Percentiles rank a stretch among this genome's conserved stretches.
Conservation (phyloP, 2,113 vertebrate species). For the Mormyrus lacerda region DNA sequence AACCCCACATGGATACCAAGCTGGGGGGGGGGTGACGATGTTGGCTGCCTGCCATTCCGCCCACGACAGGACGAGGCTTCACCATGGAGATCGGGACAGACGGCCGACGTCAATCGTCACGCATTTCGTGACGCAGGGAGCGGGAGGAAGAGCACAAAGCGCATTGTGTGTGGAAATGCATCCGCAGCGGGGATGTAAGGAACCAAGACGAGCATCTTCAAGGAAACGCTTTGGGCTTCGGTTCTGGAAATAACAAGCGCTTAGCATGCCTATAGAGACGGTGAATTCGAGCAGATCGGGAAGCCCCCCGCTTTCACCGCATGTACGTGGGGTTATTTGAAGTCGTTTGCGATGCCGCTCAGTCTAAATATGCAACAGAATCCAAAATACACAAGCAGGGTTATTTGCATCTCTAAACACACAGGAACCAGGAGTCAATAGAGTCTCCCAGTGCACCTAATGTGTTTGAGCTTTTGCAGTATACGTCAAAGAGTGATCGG, state of each 20-base stretch:
- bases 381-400: slow-evolving; percentile 8
- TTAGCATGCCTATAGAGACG: not conserved
- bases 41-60: not conserved
- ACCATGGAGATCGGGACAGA: not conserved
- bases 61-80: not conserved
- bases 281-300: not conserved
- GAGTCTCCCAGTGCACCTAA: not conserved
- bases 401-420: slow-evolving; percentile 23
- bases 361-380: not conserved
- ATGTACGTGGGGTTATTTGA: not conserved
- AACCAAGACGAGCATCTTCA: not conserved
- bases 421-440: slow-evolving; percentile 21
- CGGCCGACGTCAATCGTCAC: not conserved
- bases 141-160: not conserved
- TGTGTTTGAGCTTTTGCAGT: not conserved
- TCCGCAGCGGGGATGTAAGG: not conserved
- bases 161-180: not conserved
- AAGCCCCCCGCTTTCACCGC: not conserved
- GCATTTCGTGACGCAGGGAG: not conserved
- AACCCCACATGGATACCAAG: not conserved
- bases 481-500: not conserved
- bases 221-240: not conserved
- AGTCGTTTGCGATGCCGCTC: not conserved
- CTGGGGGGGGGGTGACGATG: not conserved
- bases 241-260: not conserved